Evolutionary conservation across 2,888 invertebrate species (phyloP).

Genomic region (Pyrrhosoma nymphula): DNA sequence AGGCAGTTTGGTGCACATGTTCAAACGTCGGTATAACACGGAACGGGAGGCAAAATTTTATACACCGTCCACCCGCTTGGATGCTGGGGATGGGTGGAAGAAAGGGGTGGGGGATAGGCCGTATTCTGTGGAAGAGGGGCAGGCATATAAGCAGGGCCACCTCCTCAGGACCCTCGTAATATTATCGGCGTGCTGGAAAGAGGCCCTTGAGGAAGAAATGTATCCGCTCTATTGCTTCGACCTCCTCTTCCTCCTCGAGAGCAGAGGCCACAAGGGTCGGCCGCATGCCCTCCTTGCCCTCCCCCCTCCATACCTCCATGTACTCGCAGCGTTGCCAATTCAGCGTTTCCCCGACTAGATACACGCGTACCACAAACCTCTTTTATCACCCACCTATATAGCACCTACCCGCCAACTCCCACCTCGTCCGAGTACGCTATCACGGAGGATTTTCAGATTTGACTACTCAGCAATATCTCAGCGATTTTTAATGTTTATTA

Average conservation of each 20-base stretch:
- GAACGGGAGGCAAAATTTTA: neutral
- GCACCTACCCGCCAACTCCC: neutral
- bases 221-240: slow-evolving; percentile 29
- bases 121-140: neutral
- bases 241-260: neutral
- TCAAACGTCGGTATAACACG: neutral
- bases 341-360: neutral
- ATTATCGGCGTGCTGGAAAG: slow-evolving; percentile 35
- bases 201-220: slow-evolving; percentile 35
- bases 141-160: neutral
- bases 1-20: neutral
- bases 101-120: neutral
- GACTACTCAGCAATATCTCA: neutral
- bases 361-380: neutral
- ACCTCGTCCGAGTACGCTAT: neutral
- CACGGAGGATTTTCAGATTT: neutral
- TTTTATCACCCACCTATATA: neutral
- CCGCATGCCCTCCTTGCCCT: neutral
- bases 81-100: neutral
- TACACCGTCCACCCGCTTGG: neutral
- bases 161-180: slow-evolving; percentile 19
- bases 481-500: neutral
- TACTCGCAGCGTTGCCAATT: slow-evolving; percentile 18
- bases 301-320: neutral
- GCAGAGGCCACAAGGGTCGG: slow-evolving; percentile 17